Percentiles rank a stretch among this genome's conserved stretches.
phyloP scores from a whole-genome alignment of 2,113 vertebrate genomes.

The Crypturellus undulatus region DNA sequence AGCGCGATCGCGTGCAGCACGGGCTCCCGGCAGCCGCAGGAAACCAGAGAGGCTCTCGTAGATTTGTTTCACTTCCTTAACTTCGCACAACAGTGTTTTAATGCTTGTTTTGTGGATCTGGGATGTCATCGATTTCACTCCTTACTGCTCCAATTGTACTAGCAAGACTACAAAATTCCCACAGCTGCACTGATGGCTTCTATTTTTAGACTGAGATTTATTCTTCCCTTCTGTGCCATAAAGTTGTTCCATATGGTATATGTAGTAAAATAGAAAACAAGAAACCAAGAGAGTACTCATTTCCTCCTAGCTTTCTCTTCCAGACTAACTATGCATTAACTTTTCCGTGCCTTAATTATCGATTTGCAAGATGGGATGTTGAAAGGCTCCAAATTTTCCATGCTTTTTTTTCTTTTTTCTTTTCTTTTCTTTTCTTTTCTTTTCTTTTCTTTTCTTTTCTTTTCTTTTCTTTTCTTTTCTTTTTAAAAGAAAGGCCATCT shows the following conservation, averaged over 20 bases:
- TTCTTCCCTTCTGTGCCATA: not conserved
- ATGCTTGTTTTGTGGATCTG: not conserved
- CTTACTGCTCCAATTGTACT: not conserved
- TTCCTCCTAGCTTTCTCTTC: not conserved
- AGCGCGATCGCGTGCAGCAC: not conserved
- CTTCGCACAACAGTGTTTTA: conserved; percentile 16
- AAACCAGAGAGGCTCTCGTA: not conserved
- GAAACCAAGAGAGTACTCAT: not conserved
- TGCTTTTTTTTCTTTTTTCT: not conserved
- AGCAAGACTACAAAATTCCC: not conserved
- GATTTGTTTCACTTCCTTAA: not conserved
- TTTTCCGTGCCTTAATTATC: not conserved
- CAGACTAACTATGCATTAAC: not conserved
- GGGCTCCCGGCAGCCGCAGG: not conserved
- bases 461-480: not conserved
- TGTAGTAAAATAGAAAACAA: not conserved
- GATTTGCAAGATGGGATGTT: not conserved
- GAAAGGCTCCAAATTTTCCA: not conserved
- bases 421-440: too few species aligned
- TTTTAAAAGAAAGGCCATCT: not conserved
- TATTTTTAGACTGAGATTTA: not conserved
- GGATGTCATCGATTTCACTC: not conserved
- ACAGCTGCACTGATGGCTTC: not conserved
- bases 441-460: not conserved
- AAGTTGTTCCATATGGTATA: not conserved